Conservation (phyloP, 2,888 invertebrate species). For the Sepiola atlantica region DNA sequence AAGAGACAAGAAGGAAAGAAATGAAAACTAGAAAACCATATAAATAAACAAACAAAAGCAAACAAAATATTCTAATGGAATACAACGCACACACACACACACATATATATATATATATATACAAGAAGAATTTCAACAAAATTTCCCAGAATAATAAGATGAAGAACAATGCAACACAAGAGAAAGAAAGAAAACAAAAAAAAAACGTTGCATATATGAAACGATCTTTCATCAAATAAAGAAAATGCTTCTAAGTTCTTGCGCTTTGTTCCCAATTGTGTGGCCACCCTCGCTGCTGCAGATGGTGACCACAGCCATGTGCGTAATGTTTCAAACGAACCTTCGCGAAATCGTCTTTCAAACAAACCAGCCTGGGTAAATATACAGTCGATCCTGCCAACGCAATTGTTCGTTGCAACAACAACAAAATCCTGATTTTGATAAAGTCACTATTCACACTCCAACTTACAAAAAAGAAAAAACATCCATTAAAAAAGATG, state of each 20-base stretch:
- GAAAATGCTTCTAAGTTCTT: not conserved
- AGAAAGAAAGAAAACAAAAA: no score
- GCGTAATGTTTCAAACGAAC: slow-evolving; percentile 7
- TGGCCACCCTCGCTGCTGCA: not conserved
- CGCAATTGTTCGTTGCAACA: not conserved
- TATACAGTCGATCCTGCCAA: slow-evolving; percentile 2
- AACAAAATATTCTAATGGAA: no score
- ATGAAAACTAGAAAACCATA: no score
- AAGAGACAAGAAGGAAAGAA: no score
- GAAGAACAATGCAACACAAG: no score
- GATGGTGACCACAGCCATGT: slow-evolving; percentile 15
- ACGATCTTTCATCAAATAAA: not conserved
- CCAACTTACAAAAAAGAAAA: not conserved
- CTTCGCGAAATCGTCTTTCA: not conserved
- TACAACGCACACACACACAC: no score
- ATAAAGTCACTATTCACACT: not conserved
- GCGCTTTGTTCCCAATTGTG: not conserved
- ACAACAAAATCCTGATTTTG: not conserved
- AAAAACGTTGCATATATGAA: not conserved
- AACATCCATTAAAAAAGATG: not conserved
- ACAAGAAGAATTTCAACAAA: no score
- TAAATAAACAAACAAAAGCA: no score
- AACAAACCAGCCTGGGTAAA: not conserved
- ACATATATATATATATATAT: no score
- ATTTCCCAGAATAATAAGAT: no score